Base-by-base conservation (phyloP, 2,797 vertebrate genomes). In the Numenius phaeopus region DNA sequence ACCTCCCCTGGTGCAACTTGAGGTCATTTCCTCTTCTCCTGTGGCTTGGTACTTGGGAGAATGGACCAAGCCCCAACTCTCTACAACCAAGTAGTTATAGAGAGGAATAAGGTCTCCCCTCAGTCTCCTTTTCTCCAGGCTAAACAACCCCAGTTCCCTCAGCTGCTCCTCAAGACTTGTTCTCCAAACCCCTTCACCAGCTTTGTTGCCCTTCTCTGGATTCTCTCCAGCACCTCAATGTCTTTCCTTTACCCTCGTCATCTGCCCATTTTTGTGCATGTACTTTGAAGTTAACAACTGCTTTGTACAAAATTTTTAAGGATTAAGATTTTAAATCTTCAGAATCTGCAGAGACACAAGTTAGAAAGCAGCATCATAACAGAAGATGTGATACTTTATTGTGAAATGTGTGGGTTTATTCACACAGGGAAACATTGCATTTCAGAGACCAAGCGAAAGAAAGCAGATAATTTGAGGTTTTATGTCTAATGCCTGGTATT, bases 371-470 rank as follows among this genome's bases (percentile, higher is more conserved):
- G 6, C 13, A 59, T 66, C 4, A 0, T 49, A 70, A 32, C 15
- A 47, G 55, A 65, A 22, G 11, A 22, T 75, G 18, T 59, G 40
- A 19, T 39, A 20, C 0, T 0, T 20, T 79, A 0, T 23, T 87
- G 69, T 47, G 70, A 84, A 94, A 62, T n/a, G 5, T 17, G 27
- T 46, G 40, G 9, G 21, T 62, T 92, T 87, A 16, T 87, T 89
- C 34, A 58, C 32, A 26, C 22, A 18, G 47, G 21, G 24, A 66
- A 83, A 26, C 9, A 9, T 14, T 61, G 21, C 12, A 11, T 79
- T 90, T 90, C 55, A 73, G 39, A 87, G 34, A 79, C 37, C 39
- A 87, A 54, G 52, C 83, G 27, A 80, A 49, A 47, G 44, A 18
- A 73, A 70, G 14, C 37, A n/a, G 1, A 1, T 65, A 19, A 83